Base-by-base conservation (phyloP, 92 coral and sea anemone genomes). In the Paramuricea clavata region DNA sequence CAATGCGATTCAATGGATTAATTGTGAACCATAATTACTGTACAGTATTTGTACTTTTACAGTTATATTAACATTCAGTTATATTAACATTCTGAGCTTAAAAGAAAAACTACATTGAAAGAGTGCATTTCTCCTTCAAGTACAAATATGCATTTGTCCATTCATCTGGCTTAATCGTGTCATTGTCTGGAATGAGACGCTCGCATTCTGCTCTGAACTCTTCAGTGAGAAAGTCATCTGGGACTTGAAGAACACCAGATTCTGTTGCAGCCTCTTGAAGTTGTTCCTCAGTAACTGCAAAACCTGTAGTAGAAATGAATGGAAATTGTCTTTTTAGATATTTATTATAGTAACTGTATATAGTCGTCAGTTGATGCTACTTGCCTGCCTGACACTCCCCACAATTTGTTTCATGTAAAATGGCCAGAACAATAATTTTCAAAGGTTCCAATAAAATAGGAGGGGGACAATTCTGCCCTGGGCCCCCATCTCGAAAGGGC, bases 181-280 rank as follows among this genome's bases (percentile, higher is more conserved):
- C 86, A 65, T 85, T 64, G 67, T 87, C 86, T 79, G 90, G 90
- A 23, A 87, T 65, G 27, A 78, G 36, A 27, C 68, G 76, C 52
- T 81, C 83, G 32, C 91, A 81, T 73, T 81, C 87, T 50, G 87
- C 87, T 59, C 91, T 69, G 52, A 86, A 61, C 28, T 78, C 89
- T 32, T 76, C 85, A 22, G 33, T 15, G 11, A 87, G 72, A 52
- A 49, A 50, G 60, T 87, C 90, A 50, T 54, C 90, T 49, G 80
- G 72, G 39, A 87, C 87, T 54, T 47, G 41, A 49, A 80, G 81
- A 21, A 80, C 73, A 33, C 90, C 90, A 43, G 90, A 81, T 44
- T 76, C 49, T 10, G 13, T 86, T 43, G 93, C 93, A 56, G 74
- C 93, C 88, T 90, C 93, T 72, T 90, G 47, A 43, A 90, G 90